Evolutionary conservation across 2,888 invertebrate genomes (phyloP).

Genomic region (Diaphora mendica): DNA sequence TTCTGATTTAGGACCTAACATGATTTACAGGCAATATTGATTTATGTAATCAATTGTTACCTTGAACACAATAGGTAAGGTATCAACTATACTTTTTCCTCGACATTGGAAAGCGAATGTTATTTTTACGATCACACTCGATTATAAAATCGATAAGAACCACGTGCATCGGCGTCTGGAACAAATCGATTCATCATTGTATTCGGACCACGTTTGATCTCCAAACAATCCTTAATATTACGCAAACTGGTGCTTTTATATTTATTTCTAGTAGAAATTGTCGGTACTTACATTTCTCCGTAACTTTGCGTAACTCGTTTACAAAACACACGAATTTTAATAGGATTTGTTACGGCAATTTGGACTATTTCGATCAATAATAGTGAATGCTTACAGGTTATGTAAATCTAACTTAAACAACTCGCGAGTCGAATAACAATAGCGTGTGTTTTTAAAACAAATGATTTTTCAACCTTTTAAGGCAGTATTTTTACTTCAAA

Average conservation of each 20-base stretch:
- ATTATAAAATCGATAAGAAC: slow-evolving; percentile 41
- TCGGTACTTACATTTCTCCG: slow-evolving; percentile 22
- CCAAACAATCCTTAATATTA: slow-evolving; percentile 37
- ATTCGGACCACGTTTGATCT: slow-evolving; percentile 32
- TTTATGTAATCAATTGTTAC: not conserved
- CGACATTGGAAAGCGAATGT: slow-evolving; percentile 49
- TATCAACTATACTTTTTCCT: slow-evolving; percentile 20
- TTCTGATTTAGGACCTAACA: not conserved
- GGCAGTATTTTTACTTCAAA: too few relatives aligned
- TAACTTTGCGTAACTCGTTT: slow-evolving; percentile 19
- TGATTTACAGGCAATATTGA: not conserved
- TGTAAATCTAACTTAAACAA: not conserved
- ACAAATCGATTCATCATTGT: slow-evolving; percentile 50
- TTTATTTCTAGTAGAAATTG: slow-evolving; percentile 17
- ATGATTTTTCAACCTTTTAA: not conserved
- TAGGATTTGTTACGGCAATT: slow-evolving; percentile 18
- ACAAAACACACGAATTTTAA: slow-evolving; percentile 19
- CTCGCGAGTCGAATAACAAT: not conserved
- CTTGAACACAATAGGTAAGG: slow-evolving; percentile 4
- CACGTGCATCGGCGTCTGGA: slow-evolving; percentile 47
- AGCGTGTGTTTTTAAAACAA: not conserved
- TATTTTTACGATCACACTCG: slow-evolving; percentile 38
- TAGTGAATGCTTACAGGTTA: slow-evolving; percentile 6
- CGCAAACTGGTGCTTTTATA: slow-evolving; percentile 23
- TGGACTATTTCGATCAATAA: not conserved